These are phyloP conservation scores for Branchipolynoe longqiensis DNA, from an alignment of 2,888 invertebrate species.

Conservation along the genomic window DNA sequence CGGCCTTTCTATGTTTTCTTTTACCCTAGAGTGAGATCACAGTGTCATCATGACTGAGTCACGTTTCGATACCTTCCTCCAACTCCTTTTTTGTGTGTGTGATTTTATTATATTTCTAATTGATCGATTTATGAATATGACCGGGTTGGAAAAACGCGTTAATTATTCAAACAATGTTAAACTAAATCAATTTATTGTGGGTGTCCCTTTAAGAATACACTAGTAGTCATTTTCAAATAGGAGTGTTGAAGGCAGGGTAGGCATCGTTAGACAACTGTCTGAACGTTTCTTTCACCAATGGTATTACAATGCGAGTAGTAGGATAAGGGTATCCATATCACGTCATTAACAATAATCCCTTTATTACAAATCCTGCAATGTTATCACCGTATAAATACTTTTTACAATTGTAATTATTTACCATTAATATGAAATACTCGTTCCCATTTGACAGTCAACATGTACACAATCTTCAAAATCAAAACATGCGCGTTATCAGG, in stretches of 20 bases:
- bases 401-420: conserved; percentile 32
- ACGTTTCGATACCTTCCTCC: background rate
- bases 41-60: conserved; percentile 2
- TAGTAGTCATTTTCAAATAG: too few relatives aligned
- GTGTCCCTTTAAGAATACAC: too few relatives aligned
- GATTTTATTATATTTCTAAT: too few relatives aligned
- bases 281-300: background rate
- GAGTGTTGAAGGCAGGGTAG: too few relatives aligned
- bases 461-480: conserved; percentile 15
- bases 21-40: conserved; percentile 8
- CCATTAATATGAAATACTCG: background rate
- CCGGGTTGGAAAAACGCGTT: too few relatives aligned
- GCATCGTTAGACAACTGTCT: too few relatives aligned
- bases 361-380: conserved; percentile 5
- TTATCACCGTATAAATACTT: conserved; percentile 40
- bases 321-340: conserved; percentile 3
- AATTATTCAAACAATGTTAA: too few relatives aligned
- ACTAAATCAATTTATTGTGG: too few relatives aligned
- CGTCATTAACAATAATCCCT: conserved; percentile 32
- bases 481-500: background rate
- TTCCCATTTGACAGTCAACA: conserved; percentile 8
- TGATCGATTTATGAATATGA: too few relatives aligned
- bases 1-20: background rate
- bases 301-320: background rate
- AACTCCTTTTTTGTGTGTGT: too few relatives aligned